These are phyloP conservation scores for Recurvirostra avosetta DNA, from an alignment of 2,113 vertebrate genomes.

Conservation along the genomic window DNA sequence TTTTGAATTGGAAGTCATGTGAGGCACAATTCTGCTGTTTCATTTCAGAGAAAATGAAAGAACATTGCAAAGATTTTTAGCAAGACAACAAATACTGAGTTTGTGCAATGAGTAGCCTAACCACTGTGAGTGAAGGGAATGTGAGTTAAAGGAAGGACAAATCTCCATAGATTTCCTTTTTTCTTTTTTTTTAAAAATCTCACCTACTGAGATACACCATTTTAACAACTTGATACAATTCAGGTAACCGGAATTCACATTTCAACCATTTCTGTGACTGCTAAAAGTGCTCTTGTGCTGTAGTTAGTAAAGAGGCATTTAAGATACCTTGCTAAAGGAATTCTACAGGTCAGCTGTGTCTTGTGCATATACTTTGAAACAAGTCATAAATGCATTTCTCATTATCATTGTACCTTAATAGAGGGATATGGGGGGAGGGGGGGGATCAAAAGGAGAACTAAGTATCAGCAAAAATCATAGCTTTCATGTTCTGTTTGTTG, in stretches of 20 bases:
- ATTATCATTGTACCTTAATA: background rate
- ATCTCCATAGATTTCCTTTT: background rate
- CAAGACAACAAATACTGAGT: background rate
- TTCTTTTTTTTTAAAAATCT: background rate
- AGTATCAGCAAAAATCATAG: background rate
- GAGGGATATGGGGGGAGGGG: background rate
- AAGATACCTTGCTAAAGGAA: background rate
- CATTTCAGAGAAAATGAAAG: background rate
- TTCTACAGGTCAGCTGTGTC: background rate
- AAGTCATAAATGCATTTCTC: background rate
- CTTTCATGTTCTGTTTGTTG: background rate
- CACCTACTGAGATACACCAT: conserved; percentile 14
- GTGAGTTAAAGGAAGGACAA: background rate
- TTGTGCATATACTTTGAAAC: background rate
- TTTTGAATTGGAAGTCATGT: background rate
- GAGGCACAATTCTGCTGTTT: background rate
- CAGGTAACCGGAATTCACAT: conserved; percentile 69
- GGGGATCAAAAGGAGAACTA: background rate
- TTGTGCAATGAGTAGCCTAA: background rate
- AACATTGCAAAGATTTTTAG: background rate
- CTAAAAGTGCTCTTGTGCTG: conserved; percentile 52
- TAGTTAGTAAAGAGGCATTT: background rate
- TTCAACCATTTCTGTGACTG: conserved; percentile 58
- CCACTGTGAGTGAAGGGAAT: background rate
- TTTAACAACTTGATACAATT: conserved; percentile 48